phyloP scores from a whole-genome alignment of 2,797 vertebrate species.

The Aviceda cuculoides region DNA sequence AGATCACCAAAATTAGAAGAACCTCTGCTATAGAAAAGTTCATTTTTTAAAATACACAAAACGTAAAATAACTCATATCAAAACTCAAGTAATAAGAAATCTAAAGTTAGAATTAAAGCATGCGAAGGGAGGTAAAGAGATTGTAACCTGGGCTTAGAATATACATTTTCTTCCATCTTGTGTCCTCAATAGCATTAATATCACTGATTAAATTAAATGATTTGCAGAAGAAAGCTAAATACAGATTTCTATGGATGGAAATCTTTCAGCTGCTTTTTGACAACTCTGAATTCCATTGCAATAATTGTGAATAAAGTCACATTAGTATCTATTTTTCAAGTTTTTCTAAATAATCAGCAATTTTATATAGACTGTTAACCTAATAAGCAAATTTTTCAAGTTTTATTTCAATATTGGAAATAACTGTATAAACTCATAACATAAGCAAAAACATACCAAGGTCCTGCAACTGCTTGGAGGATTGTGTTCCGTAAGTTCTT shows the following conservation, averaged over 20 bases:
- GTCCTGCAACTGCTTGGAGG: slow-evolving; percentile 63
- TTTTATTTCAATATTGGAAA: background rate
- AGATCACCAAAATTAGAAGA: background rate
- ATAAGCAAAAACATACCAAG: slow-evolving; percentile 68
- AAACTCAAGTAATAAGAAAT: background rate
- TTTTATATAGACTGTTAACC: background rate
- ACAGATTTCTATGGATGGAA: background rate
- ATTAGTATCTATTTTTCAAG: background rate
- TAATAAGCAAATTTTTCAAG: background rate
- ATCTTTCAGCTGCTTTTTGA: background rate
- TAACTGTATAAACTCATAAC: background rate
- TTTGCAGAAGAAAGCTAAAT: background rate
- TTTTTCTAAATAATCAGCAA: background rate
- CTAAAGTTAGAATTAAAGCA: background rate
- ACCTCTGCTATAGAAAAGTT: background rate
- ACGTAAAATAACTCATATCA: background rate
- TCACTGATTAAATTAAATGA: background rate
- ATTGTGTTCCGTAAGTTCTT: slow-evolving; percentile 74
- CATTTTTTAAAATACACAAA: background rate
- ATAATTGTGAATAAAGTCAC: background rate
- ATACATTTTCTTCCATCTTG: rapidly evolving
- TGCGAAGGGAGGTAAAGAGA: background rate
- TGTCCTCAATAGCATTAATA: background rate
- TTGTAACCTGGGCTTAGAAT: background rate
- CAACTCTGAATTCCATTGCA: background rate